These are phyloP conservation scores for Desmodus rotundus DNA, from an alignment of 2,113 vertebrate species.

Conservation along the genomic window DNA sequence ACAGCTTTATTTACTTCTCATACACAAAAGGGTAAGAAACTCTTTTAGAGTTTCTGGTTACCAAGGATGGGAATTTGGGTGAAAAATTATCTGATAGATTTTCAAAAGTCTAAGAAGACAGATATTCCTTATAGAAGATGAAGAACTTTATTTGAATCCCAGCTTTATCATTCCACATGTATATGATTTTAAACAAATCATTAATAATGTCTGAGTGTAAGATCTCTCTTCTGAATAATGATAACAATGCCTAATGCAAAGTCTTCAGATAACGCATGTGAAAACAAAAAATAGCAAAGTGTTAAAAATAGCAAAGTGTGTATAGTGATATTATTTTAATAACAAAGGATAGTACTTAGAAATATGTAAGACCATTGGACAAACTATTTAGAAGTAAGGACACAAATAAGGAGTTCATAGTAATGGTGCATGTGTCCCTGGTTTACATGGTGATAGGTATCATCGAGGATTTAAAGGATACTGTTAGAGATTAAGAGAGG, in stretches of 20 bases:
- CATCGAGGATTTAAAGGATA: not conserved
- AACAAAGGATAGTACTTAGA: not conserved
- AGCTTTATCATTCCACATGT: not conserved
- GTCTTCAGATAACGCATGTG: not conserved
- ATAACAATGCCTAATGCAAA: not conserved
- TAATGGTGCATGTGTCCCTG: not conserved
- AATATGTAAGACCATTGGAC: not conserved
- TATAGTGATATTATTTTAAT: not conserved
- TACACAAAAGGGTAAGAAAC: not conserved
- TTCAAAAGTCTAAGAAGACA: not conserved
- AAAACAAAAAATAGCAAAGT: not conserved
- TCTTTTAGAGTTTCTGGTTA: not conserved
- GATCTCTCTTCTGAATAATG: not conserved
- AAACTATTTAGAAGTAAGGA: not conserved
- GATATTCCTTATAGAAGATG: not conserved
- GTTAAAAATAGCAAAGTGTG: not conserved
- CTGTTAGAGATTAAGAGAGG: conserved; percentile 10
- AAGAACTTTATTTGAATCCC: not conserved
- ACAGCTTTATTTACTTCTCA: not conserved
- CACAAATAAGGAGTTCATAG: not conserved
- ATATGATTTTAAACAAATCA: not conserved
- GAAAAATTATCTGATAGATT: not conserved
- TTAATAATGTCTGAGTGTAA: not conserved
- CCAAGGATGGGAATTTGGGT: not conserved
- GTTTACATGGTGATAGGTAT: not conserved